Evolutionary conservation across 2,888 invertebrate genomes (phyloP), one percentile per base, ranked within the genome.

Genomic region (Torymus texanus): DNA sequence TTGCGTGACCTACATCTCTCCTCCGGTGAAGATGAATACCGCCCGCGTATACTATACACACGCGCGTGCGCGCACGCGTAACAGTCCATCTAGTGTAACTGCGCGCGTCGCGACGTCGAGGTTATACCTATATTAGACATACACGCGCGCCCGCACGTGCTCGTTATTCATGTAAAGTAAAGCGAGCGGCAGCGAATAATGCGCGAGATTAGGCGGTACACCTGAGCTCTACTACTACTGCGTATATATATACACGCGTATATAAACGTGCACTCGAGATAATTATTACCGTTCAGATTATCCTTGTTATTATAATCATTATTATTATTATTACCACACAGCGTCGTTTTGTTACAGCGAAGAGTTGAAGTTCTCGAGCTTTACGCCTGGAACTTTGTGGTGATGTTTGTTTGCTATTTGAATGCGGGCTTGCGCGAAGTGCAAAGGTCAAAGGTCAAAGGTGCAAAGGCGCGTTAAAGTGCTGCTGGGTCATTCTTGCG

Each of bases 11-110:
- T 62, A 72, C 41, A 72, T 72, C 18, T 29, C 18, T 24, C 53
- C 18, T 24, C 55, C 8, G 18, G 58, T 18, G 55, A 75, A 75
- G 65, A 75, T 66, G 74, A 59, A 75, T 75, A 51, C 74, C 21
- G 21, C 21, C 18, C 58, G 12, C 59, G 41, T 41, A 41, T 8
- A 41, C 58, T 29, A 14, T 12, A 8, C 18, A 24, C 16, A n/a
- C 53, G 55, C 18, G 41, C 13, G 53, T 12, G 24, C 53, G 55
- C 18, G 41, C 18, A 24, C 16, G 24, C 53, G 55, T 63, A 72
- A 58, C 58, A 74, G 65, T 66, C 74, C 66, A 58, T 74, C 65
- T 74, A 74, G 66, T 74, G 18, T 66, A 74, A 74, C 65, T 65
- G 18, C 65, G 65, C 58, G 58, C 58, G 58, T 24, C 21, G 58